Evolutionary conservation across 2,113 vertebrate species (phyloP).

Genomic region (Phyllostomus discolor): DNA sequence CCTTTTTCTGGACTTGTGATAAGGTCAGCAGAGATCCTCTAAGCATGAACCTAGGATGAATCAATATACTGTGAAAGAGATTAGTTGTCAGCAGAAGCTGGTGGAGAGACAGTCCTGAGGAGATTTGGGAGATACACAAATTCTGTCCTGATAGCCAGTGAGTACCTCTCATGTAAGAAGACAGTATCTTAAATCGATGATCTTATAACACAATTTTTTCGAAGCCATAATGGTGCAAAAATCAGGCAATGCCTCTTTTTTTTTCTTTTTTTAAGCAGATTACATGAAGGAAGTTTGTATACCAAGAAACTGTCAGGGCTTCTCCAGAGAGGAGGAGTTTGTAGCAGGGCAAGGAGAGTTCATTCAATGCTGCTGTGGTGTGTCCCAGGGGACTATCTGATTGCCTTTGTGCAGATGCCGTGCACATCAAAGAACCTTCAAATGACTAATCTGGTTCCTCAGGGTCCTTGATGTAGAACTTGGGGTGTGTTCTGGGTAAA

Average conservation of each 20-base stretch:
- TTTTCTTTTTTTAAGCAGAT: not conserved
- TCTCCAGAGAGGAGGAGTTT: not conserved
- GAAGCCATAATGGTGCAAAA: not conserved
- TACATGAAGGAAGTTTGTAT: not conserved
- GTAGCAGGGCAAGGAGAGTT: constrained; percentile 26
- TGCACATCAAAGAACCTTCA: constrained; percentile 56
- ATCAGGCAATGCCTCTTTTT: not conserved
- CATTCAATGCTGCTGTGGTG: not conserved
- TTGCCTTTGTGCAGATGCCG: constrained; percentile 56
- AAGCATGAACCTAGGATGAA: not conserved
- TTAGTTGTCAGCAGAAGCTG: not conserved
- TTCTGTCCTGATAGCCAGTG: not conserved
- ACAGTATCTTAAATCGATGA: not conserved
- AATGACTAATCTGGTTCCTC: constrained; percentile 35
- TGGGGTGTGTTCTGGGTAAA: not conserved
- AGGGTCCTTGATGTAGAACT: not conserved
- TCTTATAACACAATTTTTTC: constrained; percentile 4
- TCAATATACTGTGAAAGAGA: not conserved
- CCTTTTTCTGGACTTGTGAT: not conserved
- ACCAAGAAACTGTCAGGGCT: not conserved
- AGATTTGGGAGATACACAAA: not conserved
- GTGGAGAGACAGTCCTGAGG: not conserved
- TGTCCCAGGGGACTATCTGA: constrained; percentile 61
- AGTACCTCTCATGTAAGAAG: not conserved
- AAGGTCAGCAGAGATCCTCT: not conserved